phyloP scores from a whole-genome alignment of 2,888 invertebrate genomes.

The Chrysolina oricalcia region DNA sequence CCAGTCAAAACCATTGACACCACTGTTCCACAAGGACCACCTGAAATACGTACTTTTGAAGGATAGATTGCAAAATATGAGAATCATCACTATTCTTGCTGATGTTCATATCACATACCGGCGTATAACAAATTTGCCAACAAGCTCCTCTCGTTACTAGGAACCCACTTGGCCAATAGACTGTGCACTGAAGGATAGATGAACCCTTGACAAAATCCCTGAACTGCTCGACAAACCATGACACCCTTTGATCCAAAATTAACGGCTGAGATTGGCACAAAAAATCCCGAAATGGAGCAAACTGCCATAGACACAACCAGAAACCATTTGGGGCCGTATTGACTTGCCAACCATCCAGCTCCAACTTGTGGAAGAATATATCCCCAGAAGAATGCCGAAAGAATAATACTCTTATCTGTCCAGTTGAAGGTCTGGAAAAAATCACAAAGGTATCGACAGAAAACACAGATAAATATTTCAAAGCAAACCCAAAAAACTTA shows the following conservation, averaged over 20 bases:
- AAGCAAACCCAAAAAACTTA: too few species aligned
- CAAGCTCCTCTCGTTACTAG: slow-evolving; percentile 78
- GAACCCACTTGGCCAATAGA: slow-evolving; percentile 83
- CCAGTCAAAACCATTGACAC: slow-evolving; percentile 84
- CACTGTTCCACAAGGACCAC: slow-evolving; percentile 85
- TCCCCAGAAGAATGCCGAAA: slow-evolving; percentile 87
- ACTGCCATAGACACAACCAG: slow-evolving; percentile 75
- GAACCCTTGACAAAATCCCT: slow-evolving; percentile 84
- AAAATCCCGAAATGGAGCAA: slow-evolving; percentile 78
- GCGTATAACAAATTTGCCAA: slow-evolving; percentile 28
- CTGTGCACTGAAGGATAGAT: slow-evolving; percentile 83
- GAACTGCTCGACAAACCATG: slow-evolving; percentile 78
- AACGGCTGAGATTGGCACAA: slow-evolving; percentile 80
- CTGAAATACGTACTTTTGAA: slow-evolving; percentile 70
- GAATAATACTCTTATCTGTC: slow-evolving; percentile 73
- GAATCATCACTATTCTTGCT: too few species aligned
- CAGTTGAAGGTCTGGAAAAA: slow-evolving; percentile 67
- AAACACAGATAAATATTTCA: too few species aligned
- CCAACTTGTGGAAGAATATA: slow-evolving; percentile 83
- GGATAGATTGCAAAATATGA: too few species aligned
- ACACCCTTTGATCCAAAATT: slow-evolving; percentile 78
- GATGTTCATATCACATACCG: slow-evolving; percentile 65
- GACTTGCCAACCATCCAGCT: slow-evolving; percentile 80
- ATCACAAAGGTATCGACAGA: too few species aligned
- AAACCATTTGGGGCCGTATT: slow-evolving; percentile 82